Conservation (phyloP, 1,140 invertebrate genomes). For the Ladona fulva region DNA sequence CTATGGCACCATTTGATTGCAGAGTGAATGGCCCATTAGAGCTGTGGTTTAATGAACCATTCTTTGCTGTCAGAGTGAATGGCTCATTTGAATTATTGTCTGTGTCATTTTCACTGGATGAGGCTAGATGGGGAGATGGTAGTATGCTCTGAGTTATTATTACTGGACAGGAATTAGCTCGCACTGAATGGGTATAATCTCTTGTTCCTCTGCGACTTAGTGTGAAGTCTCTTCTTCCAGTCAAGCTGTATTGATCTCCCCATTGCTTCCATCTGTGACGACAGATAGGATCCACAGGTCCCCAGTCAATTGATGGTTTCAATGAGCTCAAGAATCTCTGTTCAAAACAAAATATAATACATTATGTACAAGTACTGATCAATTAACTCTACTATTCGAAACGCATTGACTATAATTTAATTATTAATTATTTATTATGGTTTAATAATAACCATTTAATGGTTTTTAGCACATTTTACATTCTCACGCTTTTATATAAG, state of each 20-base stretch:
- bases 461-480: no score
- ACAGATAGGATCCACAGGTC: slow-evolving; percentile 48
- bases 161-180: background rate
- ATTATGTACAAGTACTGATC: slow-evolving; percentile 5
- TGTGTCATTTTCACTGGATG: background rate
- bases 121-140: background rate
- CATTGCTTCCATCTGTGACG: slow-evolving; percentile 21
- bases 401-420: no score
- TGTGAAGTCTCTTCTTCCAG: slow-evolving; percentile 46
- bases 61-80: background rate
- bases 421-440: no score
- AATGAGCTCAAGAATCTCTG: slow-evolving; percentile 48
- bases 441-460: no score
- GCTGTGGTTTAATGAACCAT: background rate
- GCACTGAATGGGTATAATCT: slow-evolving; percentile 48
- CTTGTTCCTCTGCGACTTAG: slow-evolving; percentile 46
- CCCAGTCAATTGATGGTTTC: slow-evolving; percentile 49
- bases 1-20: background rate
- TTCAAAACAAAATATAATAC: slow-evolving; percentile 12
- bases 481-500: no score
- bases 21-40: background rate
- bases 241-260: slow-evolving; percentile 22
- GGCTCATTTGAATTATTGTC: background rate
- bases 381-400: no score
- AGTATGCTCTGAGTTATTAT: background rate